phyloP scores from a whole-genome alignment of 2,888 invertebrate species.

The Rhopalosiphum nymphaeae region DNA sequence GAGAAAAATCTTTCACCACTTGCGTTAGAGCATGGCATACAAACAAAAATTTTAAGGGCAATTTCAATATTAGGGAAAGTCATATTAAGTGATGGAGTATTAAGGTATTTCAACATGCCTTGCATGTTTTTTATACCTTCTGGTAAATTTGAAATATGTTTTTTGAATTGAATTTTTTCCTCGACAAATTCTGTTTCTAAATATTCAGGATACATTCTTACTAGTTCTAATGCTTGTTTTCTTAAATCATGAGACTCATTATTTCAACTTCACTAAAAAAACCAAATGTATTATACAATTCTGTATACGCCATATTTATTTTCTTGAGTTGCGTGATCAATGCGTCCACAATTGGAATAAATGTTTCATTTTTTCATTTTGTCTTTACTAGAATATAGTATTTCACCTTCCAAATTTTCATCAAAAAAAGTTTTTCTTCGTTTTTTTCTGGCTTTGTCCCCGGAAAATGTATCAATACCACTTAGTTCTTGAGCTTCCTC shows the following conservation, averaged over 20 bases:
- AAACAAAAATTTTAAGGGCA: neutral
- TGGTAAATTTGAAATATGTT: neutral
- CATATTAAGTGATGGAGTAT: neutral
- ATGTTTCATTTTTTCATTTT: neutral
- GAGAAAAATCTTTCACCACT: neutral
- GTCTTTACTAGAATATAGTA: neutral
- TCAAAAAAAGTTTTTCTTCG: neutral
- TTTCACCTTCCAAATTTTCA: neutral
- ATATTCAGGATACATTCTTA: neutral
- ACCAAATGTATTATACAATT: neutral
- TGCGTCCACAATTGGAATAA: neutral
- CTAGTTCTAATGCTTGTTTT: neutral
- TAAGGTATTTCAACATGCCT: neutral
- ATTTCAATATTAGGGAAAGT: neutral
- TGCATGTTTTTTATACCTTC: neutral
- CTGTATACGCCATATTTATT: neutral
- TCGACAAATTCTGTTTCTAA: neutral
- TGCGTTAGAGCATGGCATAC: neutral
- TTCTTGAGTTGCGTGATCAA: neutral
- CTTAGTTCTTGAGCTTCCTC: neutral
- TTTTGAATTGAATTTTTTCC: neutral
- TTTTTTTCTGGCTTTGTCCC: neutral
- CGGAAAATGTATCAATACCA: constrained; percentile 11
- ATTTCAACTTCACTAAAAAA: neutral
- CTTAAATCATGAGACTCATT: neutral